phyloP scores from a whole-genome alignment of 2,888 invertebrate species.

The Hirtodrosophila trivittata region DNA sequence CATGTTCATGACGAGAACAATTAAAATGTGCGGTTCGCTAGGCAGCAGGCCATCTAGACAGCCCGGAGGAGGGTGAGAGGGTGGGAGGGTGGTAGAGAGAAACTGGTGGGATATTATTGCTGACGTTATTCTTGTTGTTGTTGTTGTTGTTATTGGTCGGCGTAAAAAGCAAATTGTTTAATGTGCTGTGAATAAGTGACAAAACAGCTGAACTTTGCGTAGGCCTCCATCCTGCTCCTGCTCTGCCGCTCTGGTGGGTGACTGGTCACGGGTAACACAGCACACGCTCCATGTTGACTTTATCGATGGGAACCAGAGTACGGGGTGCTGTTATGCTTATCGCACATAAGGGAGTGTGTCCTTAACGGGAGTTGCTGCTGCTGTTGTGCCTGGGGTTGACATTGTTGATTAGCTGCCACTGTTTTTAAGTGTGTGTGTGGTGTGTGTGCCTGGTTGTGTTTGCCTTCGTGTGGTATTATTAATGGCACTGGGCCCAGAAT shows the following conservation, averaged over 20 bases:
- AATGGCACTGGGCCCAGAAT: constrained; percentile 59
- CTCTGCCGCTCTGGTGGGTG: neutral
- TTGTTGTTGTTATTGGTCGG: constrained; percentile 70
- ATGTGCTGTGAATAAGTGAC: constrained; percentile 81
- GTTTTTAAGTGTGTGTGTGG: constrained; percentile 16
- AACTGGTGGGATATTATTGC: too few relatives aligned
- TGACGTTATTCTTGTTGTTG: constrained; percentile 18
- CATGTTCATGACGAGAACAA: constrained; percentile 82
- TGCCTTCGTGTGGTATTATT: constrained; percentile 42
- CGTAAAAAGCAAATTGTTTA: constrained; percentile 82
- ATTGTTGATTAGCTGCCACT: constrained; percentile 47
- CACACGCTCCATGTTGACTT: constrained; percentile 61
- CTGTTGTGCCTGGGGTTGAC: constrained; percentile 38
- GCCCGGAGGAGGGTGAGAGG: constrained; percentile 6
- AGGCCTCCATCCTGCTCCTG: constrained; percentile 43
- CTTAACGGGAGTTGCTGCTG: constrained; percentile 32
- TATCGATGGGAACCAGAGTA: constrained; percentile 53
- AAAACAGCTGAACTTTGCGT: constrained; percentile 75
- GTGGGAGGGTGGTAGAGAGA: too few relatives aligned
- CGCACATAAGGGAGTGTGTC: constrained; percentile 50
- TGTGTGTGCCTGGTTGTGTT: constrained; percentile 7
- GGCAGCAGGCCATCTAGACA: constrained; percentile 58
- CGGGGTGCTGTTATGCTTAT: constrained; percentile 40
- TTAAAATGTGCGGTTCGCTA: constrained; percentile 80
- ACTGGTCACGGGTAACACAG: neutral